These are phyloP conservation scores for Onchidella celtica DNA, from an alignment of 2,888 invertebrate species.

Conservation along the genomic window DNA sequence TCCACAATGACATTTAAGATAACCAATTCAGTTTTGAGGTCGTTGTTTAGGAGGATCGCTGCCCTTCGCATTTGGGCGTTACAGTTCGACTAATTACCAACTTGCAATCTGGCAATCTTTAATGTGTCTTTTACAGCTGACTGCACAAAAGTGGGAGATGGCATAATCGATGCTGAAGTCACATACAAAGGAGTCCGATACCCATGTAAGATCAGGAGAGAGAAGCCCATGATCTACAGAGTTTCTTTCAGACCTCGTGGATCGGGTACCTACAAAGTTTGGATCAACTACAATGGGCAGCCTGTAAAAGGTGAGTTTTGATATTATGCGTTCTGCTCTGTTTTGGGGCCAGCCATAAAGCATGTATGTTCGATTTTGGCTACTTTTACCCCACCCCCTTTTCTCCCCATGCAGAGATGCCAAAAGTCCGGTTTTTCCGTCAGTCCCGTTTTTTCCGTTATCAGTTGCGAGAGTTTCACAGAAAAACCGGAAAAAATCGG, in stretches of 20 bases:
- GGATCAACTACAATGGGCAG: constrained; percentile 96
- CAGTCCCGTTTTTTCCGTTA: too few species aligned
- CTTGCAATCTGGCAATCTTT: too few species aligned
- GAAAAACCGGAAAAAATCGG: too few species aligned
- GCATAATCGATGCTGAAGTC: constrained; percentile 93
- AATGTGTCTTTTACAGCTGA: constrained; percentile 85
- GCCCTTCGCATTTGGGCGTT: too few species aligned
- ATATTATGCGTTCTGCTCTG: not conserved
- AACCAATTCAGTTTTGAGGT: too few species aligned
- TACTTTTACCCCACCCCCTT: not conserved
- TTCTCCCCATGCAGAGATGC: not conserved
- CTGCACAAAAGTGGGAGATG: constrained; percentile 90
- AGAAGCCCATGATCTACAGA: constrained; percentile 82
- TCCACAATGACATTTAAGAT: too few species aligned
- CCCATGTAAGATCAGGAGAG: constrained; percentile 90
- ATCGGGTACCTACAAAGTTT: constrained; percentile 87
- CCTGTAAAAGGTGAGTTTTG: constrained; percentile 85
- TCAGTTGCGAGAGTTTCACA: too few species aligned
- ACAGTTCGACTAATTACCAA: too few species aligned
- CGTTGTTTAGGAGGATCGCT: too few species aligned
- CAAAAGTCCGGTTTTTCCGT: too few species aligned
- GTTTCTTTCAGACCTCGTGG: constrained; percentile 83
- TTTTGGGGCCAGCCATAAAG: too few species aligned
- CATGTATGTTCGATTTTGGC: not conserved
- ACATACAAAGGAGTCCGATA: constrained; percentile 84